Percentiles rank a stretch among this genome's conserved stretches.
Evolutionary conservation across 2,888 invertebrate species (phyloP).

Genomic region (Scaptomyza cyrtandrae): DNA sequence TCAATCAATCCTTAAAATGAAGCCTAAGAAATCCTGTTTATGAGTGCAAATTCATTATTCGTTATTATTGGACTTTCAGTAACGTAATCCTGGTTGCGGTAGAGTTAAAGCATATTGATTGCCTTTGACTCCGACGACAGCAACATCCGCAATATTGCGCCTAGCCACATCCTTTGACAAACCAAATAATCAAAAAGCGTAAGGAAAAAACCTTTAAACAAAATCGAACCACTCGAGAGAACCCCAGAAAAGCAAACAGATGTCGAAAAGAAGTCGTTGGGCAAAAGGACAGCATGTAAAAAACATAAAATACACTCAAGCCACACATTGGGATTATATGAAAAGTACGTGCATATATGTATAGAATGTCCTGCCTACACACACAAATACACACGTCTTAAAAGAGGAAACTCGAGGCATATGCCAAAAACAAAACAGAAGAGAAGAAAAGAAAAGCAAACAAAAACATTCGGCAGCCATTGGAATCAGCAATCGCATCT

Average conservation of each 20-base stretch:
- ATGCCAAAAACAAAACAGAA: conserved; percentile 12
- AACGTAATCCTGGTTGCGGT: conserved; percentile 2
- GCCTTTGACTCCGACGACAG: conserved; percentile 12
- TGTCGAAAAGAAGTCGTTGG: conserved; percentile 53
- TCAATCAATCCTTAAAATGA: too few species aligned
- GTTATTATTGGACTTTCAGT: background rate
- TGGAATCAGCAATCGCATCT: conserved; percentile 50
- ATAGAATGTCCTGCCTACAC: conserved; percentile 27
- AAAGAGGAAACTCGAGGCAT: conserved; percentile 2
- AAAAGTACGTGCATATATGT: conserved; percentile 10
- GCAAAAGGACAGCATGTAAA: conserved; percentile 40
- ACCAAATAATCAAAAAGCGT: conserved; percentile 32
- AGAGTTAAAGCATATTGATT: conserved; percentile 4
- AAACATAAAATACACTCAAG: conserved; percentile 12
- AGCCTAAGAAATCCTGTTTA: too few species aligned
- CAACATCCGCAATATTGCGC: conserved; percentile 1
- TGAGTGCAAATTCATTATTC: too few species aligned
- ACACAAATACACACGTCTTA: background rate
- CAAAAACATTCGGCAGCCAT: conserved; percentile 37
- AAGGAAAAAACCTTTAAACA: conserved; percentile 1
- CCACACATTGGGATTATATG: conserved; percentile 38
- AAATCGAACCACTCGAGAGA: conserved; percentile 46
- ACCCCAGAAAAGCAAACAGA: conserved; percentile 57
- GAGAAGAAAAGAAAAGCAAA: conserved; percentile 23
- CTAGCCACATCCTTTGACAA: conserved; percentile 40